Conservation (phyloP, 2,888 invertebrate species). For the Drosophila meridionalis region DNA sequence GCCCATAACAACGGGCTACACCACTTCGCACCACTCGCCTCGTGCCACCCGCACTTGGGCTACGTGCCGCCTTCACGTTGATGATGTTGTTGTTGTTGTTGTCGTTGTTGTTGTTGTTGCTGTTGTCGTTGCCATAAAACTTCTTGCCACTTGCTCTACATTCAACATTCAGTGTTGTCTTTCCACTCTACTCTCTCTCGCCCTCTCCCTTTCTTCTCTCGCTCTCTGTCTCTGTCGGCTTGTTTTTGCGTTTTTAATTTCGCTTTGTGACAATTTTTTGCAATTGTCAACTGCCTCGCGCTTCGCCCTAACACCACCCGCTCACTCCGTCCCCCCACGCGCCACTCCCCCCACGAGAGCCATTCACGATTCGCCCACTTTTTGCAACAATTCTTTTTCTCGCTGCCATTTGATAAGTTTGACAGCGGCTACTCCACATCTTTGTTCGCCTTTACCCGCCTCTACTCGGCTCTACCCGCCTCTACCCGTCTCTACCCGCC, state of each 20-base stretch:
- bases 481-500: neutral
- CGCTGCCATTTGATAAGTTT: constrained; percentile 79
- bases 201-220: neutral
- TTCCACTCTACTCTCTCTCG: neutral
- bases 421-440: constrained; percentile 73
- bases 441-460: constrained; percentile 17
- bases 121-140: constrained; percentile 75
- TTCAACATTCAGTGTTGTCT: constrained; percentile 62
- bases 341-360: neutral
- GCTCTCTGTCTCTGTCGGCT: constrained; percentile 28
- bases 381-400: constrained; percentile 57
- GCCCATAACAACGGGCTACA: constrained; percentile 38
- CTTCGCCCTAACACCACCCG: neutral
- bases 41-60: neutral
- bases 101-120: constrained; percentile 51
- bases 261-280: constrained; percentile 72
- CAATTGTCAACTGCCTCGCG: constrained; percentile 54
- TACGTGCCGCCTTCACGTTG: constrained; percentile 18
- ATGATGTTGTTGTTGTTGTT: constrained; percentile 35
- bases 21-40: neutral
- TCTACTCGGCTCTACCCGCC: constrained; percentile 7
- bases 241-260: constrained; percentile 79
- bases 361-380: neutral
- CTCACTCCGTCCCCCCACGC: neutral
- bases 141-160: constrained; percentile 79